A percentile compares a stretch with the other conserved stretches of the same genome.
phyloP scores from a whole-genome alignment of 2,888 invertebrate genomes.

The Loripinus fragilis region DNA sequence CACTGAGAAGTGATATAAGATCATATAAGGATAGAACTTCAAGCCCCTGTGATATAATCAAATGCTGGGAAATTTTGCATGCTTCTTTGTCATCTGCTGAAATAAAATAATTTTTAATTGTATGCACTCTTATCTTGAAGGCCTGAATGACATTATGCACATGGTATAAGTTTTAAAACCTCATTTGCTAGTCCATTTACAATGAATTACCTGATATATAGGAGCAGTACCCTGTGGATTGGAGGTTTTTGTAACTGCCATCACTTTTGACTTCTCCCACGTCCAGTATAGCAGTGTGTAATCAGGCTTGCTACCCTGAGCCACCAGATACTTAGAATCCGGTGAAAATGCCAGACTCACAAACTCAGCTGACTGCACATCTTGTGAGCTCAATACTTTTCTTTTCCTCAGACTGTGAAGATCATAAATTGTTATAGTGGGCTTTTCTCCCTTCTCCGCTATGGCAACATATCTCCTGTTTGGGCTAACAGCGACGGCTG shows the following conservation, averaged over 20 bases:
- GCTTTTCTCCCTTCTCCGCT: slow-evolving; percentile 83
- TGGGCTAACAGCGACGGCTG: slow-evolving; percentile 83
- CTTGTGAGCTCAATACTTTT: slow-evolving; percentile 82
- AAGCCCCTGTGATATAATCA: too few species aligned
- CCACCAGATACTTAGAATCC: slow-evolving; percentile 92
- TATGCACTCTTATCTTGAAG: too few species aligned
- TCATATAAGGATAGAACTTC: too few species aligned
- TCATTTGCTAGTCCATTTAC: too few species aligned
- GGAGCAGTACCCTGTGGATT: slow-evolving; percentile 85
- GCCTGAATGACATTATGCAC: too few species aligned
- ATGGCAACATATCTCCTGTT: slow-evolving; percentile 84
- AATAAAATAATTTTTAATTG: too few species aligned
- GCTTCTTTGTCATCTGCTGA: too few species aligned
- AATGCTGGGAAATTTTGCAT: too few species aligned
- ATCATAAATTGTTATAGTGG: slow-evolving; percentile 84
- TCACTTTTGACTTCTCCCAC: slow-evolving; percentile 92
- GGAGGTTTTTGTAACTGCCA: slow-evolving; percentile 89
- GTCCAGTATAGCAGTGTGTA: slow-evolving; percentile 92
- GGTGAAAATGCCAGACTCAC: slow-evolving; percentile 90
- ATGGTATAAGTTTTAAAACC: too few species aligned
- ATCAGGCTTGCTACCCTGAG: slow-evolving; percentile 93
- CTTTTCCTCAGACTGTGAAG: slow-evolving; percentile 83
- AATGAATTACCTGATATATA: slow-evolving; percentile 86
- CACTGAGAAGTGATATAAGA: too few species aligned
- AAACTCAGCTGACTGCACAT: slow-evolving; percentile 86